phyloP scores from a whole-genome alignment of 2,797 vertebrate species.

The Manis javanica region DNA sequence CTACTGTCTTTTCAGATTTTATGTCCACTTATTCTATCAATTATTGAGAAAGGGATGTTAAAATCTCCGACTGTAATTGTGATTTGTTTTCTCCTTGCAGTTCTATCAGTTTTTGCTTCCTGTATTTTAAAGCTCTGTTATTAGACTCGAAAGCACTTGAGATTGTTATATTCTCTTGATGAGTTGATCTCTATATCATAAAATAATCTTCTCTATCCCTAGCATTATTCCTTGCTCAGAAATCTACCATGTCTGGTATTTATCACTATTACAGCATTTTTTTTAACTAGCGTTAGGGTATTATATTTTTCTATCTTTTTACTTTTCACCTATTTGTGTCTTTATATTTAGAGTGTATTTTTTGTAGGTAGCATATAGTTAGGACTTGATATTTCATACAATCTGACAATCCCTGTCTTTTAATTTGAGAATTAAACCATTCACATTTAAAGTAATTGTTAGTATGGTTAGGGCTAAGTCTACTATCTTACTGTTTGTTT shows the following conservation, averaged over 20 bases:
- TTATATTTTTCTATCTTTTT: background rate
- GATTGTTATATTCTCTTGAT: background rate
- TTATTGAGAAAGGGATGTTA: background rate
- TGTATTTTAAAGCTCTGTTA: background rate
- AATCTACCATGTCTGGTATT: background rate
- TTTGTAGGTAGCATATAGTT: background rate
- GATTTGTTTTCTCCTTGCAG: background rate
- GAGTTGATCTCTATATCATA: background rate
- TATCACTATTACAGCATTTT: background rate
- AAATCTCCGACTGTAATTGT: background rate
- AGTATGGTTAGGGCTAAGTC: background rate
- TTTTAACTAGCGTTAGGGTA: background rate
- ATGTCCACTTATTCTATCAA: background rate
- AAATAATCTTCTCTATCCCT: background rate
- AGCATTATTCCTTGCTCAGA: slow-evolving; percentile 1
- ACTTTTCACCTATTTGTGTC: background rate
- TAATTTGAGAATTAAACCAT: background rate
- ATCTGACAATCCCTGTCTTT: background rate
- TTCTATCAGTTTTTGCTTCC: background rate
- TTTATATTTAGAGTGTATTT: background rate
- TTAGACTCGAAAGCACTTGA: background rate
- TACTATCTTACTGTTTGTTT: background rate
- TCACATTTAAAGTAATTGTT: background rate
- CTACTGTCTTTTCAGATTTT: slow-evolving; percentile 36
- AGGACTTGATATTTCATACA: background rate